Percentiles rank a stretch among this genome's conserved stretches.
Evolutionary conservation across 2,888 invertebrate genomes (phyloP).

Genomic region (Drosophila atripex): DNA sequence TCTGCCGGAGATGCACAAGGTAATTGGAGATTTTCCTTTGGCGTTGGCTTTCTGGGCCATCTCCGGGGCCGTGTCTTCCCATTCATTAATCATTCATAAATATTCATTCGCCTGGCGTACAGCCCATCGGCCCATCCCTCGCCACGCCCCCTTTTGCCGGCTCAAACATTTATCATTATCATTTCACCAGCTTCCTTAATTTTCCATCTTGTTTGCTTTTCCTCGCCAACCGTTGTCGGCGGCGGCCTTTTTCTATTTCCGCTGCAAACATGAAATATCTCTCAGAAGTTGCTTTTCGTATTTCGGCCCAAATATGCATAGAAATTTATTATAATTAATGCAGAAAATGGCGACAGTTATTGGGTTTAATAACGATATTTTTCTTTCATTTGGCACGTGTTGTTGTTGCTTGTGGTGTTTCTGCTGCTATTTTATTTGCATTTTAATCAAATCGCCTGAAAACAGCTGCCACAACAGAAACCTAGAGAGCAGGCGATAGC

Average conservation of each 20-base stretch:
- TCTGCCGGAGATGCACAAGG: conserved; percentile 9
- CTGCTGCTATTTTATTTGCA: conserved; percentile 50
- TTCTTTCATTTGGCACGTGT: conserved; percentile 13
- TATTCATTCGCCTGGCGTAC: conserved; percentile 57
- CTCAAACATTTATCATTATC: conserved; percentile 71
- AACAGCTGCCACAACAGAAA: conserved; percentile 46
- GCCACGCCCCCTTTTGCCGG: conserved; percentile 19
- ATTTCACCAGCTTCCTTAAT: conserved; percentile 57
- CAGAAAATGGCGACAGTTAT: conserved; percentile 67
- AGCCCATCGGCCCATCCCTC: conserved; percentile 25
- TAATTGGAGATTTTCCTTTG: conserved; percentile 39
- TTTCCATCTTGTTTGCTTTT: conserved; percentile 36
- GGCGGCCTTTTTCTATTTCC: conserved; percentile 59
- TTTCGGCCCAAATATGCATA: conserved; percentile 37
- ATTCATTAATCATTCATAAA: conserved; percentile 73
- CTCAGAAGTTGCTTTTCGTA: conserved; percentile 27
- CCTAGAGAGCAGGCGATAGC: conserved; percentile 16
- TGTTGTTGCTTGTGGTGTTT: neutral
- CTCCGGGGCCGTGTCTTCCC: conserved; percentile 26
- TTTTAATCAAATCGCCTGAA: conserved; percentile 58
- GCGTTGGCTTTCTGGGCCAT: conserved; percentile 22
- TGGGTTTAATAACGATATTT: conserved; percentile 63
- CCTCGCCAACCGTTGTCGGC: conserved; percentile 5
- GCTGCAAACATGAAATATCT: conserved; percentile 40
- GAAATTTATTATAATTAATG: conserved; percentile 74